Evolutionary conservation across 23 tunicate species (phyloP).

Genomic region (Diplosoma virens): DNA sequence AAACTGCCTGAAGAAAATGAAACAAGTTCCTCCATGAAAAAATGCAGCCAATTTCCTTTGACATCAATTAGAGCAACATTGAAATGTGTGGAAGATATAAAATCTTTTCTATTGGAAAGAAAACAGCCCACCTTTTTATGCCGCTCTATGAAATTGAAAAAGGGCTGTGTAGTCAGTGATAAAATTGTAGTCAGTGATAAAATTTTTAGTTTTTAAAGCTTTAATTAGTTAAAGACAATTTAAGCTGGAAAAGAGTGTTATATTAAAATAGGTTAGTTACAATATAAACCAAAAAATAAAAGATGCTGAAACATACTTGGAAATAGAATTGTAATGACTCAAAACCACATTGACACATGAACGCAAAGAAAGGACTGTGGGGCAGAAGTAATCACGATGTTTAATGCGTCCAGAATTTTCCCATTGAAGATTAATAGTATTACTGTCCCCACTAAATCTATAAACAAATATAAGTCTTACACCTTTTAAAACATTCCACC

Average conservation of each 20-base stretch:
- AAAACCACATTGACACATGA: conserved; percentile 19
- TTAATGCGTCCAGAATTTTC: not conserved
- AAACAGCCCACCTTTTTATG: conserved; percentile 18
- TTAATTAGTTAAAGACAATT: too few species aligned
- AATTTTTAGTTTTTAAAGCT: not conserved
- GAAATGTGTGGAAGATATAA: conserved; percentile 1
- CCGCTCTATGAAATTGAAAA: too few species aligned
- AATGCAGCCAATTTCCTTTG: conserved; percentile 1
- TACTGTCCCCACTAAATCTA: too few species aligned
- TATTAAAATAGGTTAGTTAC: too few species aligned
- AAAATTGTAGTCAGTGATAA: too few species aligned
- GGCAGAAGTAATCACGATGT: conserved; percentile 27
- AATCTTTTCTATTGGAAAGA: conserved; percentile 21
- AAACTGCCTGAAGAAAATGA: conserved; percentile 6
- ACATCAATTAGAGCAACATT: conserved; percentile 9
- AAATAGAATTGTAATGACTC: conserved; percentile 29
- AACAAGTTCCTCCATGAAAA: not conserved
- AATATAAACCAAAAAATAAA: too few species aligned
- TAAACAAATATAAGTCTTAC: too few species aligned
- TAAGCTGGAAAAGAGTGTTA: too few species aligned
- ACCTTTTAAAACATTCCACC: too few species aligned
- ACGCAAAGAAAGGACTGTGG: conserved; percentile 24
- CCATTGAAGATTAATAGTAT: conserved; percentile 3
- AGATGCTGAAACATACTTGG: not conserved
- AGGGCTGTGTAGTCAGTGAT: too few species aligned